Conservation (phyloP, 2,888 invertebrate species). For the Coecobrya sp. region DNA sequence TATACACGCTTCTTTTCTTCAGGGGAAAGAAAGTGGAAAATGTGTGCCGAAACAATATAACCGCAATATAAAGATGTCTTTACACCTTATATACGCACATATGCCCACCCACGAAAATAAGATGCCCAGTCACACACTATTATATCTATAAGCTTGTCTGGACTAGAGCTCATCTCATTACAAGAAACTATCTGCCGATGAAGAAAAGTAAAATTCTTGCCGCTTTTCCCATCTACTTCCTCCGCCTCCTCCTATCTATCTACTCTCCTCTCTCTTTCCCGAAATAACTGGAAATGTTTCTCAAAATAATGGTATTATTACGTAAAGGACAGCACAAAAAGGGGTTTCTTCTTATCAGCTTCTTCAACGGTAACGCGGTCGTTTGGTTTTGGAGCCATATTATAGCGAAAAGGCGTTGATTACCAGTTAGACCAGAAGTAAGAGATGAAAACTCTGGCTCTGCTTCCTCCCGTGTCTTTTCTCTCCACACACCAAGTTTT, state of each 20-base stretch:
- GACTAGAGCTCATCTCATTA: constrained; percentile 56
- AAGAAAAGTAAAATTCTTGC: constrained; percentile 48
- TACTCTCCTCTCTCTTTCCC: neutral
- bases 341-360: constrained; percentile 1
- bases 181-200: constrained; percentile 40
- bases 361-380: neutral
- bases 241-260: neutral
- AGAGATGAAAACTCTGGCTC: constrained; percentile 3
- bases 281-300: constrained; percentile 38
- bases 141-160: neutral
- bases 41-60: constrained; percentile 44
- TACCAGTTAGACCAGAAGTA: constrained; percentile 71
- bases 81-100: neutral
- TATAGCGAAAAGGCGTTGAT: constrained; percentile 72
- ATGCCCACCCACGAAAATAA: neutral
- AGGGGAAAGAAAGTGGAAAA: constrained; percentile 61
- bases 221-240: neutral
- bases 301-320: constrained; percentile 43
- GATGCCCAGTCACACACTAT: neutral
- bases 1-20: constrained; percentile 56
- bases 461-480: constrained; percentile 1
- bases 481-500: constrained; percentile 11
- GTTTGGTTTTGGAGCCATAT: neutral
- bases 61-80: constrained; percentile 40
- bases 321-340: constrained; percentile 43